Evolutionary conservation across 2,797 vertebrate species (phyloP).

Genomic region (Ceyx erithaca): DNA sequence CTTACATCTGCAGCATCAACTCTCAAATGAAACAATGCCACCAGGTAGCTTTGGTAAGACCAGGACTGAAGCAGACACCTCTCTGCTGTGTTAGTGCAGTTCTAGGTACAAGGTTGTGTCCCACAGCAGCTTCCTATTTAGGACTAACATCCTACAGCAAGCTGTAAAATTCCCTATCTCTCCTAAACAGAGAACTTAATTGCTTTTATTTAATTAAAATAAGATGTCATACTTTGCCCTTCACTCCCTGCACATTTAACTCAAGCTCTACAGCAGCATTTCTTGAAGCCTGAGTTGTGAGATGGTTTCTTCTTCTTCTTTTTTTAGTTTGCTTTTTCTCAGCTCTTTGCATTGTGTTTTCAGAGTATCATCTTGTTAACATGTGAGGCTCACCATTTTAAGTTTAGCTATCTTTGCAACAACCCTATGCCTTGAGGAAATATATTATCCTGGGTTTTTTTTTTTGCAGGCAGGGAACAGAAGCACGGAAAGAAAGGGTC

Average conservation of each 20-base stretch:
- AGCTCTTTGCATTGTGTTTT: not conserved
- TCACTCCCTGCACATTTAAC: not conserved
- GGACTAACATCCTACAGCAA: not conserved
- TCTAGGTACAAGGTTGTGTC: not conserved
- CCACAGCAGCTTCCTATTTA: not conserved
- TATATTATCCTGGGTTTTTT: not conserved
- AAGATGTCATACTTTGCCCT: not conserved
- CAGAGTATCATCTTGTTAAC: not conserved
- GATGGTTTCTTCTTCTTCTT: not conserved
- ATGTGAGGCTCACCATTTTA: not conserved
- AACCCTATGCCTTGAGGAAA: not conserved
- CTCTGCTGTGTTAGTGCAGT: not conserved
- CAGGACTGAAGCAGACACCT: not conserved
- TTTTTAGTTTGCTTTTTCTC: not conserved
- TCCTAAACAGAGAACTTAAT: not conserved
- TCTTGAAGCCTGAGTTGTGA: not conserved
- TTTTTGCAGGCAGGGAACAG: not conserved
- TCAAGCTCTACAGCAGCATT: not conserved
- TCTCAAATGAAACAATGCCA: not conserved
- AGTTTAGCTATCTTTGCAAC: not conserved
- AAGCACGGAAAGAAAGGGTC: conserved; percentile 2
- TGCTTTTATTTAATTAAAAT: conserved; percentile 8
- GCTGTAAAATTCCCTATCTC: not conserved
- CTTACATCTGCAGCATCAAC: not conserved
- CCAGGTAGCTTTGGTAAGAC: not conserved